Evolutionary conservation across 2,888 invertebrate genomes (phyloP).

Genomic region (Steromphala cineraria): DNA sequence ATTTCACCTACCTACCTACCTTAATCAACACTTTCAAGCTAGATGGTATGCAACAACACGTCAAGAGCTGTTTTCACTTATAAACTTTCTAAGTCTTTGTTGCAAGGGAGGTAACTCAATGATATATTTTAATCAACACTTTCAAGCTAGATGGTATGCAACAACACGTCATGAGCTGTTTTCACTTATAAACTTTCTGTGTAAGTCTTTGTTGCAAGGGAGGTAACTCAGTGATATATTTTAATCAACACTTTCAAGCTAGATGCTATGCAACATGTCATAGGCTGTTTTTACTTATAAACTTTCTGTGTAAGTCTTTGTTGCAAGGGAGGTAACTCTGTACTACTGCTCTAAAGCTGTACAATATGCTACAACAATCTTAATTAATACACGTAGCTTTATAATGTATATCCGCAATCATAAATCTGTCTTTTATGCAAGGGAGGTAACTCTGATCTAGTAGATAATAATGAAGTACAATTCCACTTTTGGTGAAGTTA

Average conservation of each 20-base stretch:
- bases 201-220: conserved; percentile 52
- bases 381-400: no score
- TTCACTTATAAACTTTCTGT: conserved; percentile 73
- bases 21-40: conserved; percentile 68
- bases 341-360: no score
- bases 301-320: conserved; percentile 67
- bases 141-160: conserved; percentile 70
- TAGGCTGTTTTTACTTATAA: conserved; percentile 74
- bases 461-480: no score
- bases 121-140: conserved; percentile 40
- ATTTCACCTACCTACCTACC: no score
- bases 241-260: conserved; percentile 68
- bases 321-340: neutral
- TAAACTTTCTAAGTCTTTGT: conserved; percentile 66
- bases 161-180: conserved; percentile 70
- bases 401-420: no score
- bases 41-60: conserved; percentile 69
- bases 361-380: no score
- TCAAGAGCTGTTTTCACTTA: conserved; percentile 73
- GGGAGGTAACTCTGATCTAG: no score
- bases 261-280: conserved; percentile 69
- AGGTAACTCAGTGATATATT: neutral
- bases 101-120: neutral
- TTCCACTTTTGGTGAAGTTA: no score
- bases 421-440: no score